Evolutionary conservation across 2,797 vertebrate species (phyloP), one percentile per base, ranked within the genome.

Genomic region (Gadopsis bispinosus): DNA sequence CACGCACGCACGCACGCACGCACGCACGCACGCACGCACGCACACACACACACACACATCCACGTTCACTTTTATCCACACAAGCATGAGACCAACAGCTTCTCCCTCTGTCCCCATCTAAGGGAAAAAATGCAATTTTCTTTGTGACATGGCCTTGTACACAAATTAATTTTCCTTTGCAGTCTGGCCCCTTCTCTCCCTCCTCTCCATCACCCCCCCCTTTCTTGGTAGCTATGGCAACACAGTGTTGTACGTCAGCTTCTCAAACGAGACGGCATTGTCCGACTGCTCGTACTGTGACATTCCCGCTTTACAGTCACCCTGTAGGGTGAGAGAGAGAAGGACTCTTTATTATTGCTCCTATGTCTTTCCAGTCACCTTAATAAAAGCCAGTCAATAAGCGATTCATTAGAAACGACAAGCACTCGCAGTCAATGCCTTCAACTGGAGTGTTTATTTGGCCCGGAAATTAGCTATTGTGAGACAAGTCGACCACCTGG

Each of bases 211-310:
- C 86, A 56, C 83, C 81, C 77, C 48, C 41, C 50, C 54, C 80
- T 88, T 86, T 86, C 89, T 85, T 53, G 8, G 94, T 96, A 89
- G 83, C 94, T 90, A 95, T 95, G 90, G 94, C 87, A 95, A 95
- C 94, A 75, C 88, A 80, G 88, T 85, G 90, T 92, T 89, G 86
- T 81, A 91, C 81, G 89, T 94, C 90, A 93, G 91, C 88, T 93
- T 82, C 88, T 92, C 89, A 90, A 92, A 88, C 69, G 73, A 92
- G 88, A 91, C 75, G 22, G 81, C 69, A 84, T 93, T 91, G 93
- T 94, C 92, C 74, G 59, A 91, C 79, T 60, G 74, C 73, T 69
- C 10, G 29, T 69, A 72, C 88, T 73, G 84, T 90, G 83, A 81
- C 86, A 88, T 83, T 93, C 81, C 78, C 77, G 83, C 86, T 77